Conservation (phyloP, 1,140 invertebrate genomes). For the Ceratosolen fusciceps region DNA sequence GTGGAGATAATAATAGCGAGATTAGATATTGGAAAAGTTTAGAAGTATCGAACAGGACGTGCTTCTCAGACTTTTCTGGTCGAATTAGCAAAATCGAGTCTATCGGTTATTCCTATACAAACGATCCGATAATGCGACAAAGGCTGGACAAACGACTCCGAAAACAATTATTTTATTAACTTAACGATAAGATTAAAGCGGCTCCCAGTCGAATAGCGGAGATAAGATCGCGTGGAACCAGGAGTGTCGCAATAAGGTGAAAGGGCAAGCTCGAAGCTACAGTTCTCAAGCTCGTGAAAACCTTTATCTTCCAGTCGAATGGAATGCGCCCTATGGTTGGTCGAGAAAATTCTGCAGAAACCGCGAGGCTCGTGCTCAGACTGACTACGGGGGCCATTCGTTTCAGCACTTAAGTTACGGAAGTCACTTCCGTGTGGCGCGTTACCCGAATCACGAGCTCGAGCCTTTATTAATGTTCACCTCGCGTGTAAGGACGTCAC, state of each 20-base stretch:
- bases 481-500: constrained; percentile 48
- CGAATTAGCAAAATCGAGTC: too few relatives aligned
- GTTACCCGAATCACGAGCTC: constrained; percentile 11
- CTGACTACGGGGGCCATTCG: neutral
- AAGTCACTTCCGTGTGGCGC: constrained; percentile 46
- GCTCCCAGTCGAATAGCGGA: neutral
- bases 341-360: constrained; percentile 19
- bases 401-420: constrained; percentile 43
- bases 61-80: neutral
- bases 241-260: neutral
- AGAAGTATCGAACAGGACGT: neutral
- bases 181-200: constrained; percentile 49
- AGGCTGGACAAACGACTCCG: constrained; percentile 58
- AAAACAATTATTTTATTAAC: constrained; percentile 65
- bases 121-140: constrained; percentile 26
- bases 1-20: neutral
- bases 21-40: neutral
- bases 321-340: neutral
- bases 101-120: too few relatives aligned
- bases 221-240: neutral
- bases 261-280: neutral
- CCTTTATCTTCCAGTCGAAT: constrained; percentile 33
- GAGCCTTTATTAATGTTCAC: constrained; percentile 53
- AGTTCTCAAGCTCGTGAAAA: neutral
- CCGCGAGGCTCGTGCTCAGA: neutral